Base-by-base conservation (phyloP, 1,140 invertebrate genomes). In the Drosophila trapezifrons region DNA sequence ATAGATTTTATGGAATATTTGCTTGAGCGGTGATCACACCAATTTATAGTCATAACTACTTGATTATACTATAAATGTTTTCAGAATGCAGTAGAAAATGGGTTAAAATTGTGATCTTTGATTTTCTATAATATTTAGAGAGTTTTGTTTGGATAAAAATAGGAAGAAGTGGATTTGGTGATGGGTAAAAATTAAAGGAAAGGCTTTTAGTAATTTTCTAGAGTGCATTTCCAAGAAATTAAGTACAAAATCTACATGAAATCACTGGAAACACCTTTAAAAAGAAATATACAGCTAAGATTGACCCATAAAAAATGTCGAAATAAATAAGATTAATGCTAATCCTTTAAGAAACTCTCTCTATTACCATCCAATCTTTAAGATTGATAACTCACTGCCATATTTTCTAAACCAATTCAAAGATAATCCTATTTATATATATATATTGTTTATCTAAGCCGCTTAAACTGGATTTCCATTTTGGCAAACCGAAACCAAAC, bases 401-500 rank as follows among this genome's bases (percentile, higher is more conserved):
- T 35, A 27, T 45, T 17, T 27, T 12, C n/a, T 15, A 63, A 25
- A 5, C 38, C 3, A n/a, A 46, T 9, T 35, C 17, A n/a, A 13
- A 35, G 20, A 20, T 66, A 13, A 66, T 38, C 42, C 38, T 13
- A 15, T 20, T 29, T n/a, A n/a, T n/a, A n/a, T n/a, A n/a, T n/a
- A n/a, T n/a, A n/a, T n/a, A n/a, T 57, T 32, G 0, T 9, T n/a
- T n/a, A n/a, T n/a, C n/a, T n/a, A 69, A 56, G 63, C 47, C 29
- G 65, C 69, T 71, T 49, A 49, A 71, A 49, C 43, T 71, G 65
- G 51, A 49, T 71, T 71, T 71, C 35, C 52, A 35, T 71, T 71
- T 71, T 71, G 66, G 69, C 69, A 71, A 71, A 25, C 9, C 42
- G 46, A 43, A 55, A 52, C 17, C 10, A 37, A 27, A n/a, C n/a